phyloP scores from a whole-genome alignment of 2,113 vertebrate species.

The Marcusenius ussheri region DNA sequence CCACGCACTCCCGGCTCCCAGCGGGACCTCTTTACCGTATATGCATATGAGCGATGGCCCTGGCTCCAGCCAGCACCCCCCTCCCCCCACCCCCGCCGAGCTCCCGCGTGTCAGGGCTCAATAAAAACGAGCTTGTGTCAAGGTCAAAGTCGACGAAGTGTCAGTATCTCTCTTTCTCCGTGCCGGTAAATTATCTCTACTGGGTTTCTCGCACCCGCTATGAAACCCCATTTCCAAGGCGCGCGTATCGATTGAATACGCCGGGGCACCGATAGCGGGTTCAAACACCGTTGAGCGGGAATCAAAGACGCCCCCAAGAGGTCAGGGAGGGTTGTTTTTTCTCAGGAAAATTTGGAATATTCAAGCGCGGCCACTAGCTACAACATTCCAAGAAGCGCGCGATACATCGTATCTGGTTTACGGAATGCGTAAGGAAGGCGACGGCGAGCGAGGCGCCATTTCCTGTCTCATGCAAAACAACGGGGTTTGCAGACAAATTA shows the following conservation, averaged over 20 bases:
- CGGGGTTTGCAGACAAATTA: neutral
- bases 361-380: too few relatives aligned
- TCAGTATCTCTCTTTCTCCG: neutral
- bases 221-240: neutral
- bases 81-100: neutral
- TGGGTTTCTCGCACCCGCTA: neutral
- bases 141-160: conserved; percentile 7
- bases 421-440: conserved; percentile 26
- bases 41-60: neutral
- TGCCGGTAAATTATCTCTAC: conserved; percentile 1
- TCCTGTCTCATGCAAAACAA: conserved; percentile 21
- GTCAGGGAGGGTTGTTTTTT: neutral
- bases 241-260: conserved; percentile 7
- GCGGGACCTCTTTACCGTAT: neutral
- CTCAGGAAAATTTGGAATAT: neutral
- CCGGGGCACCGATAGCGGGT: neutral
- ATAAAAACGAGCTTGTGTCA: conserved; percentile 11
- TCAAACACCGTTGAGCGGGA: neutral
- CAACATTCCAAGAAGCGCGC: neutral
- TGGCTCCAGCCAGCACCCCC: neutral
- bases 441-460: conserved; percentile 29
- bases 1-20: neutral
- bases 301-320: neutral
- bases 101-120: neutral
- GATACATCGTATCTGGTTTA: neutral